These are phyloP conservation scores for Ammodytes dubius DNA, from an alignment of 2,113 vertebrate genomes.

Conservation along the genomic window DNA sequence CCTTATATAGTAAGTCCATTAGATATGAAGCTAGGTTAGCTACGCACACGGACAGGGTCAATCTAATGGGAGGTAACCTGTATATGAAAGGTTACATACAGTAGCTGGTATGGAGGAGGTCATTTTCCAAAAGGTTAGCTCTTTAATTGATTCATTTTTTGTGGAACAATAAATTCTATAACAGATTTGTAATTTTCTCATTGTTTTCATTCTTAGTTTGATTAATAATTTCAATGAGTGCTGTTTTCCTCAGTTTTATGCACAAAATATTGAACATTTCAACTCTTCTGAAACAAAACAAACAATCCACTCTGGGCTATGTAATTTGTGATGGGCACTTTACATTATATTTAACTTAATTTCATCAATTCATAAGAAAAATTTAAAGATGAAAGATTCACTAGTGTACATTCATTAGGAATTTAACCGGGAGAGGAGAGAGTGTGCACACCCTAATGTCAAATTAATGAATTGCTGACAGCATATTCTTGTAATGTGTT, in stretches of 20 bases:
- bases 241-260: not conserved
- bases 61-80: too few relatives aligned
- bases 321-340: not conserved
- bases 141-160: not conserved
- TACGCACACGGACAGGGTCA: not conserved
- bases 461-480: constrained; percentile 50
- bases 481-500: constrained; percentile 49
- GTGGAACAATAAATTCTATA: too few relatives aligned
- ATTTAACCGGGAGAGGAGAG: not conserved
- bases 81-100: too few relatives aligned
- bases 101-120: not conserved
- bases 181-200: too few relatives aligned
- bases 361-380: not conserved
- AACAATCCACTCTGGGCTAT: not conserved
- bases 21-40: not conserved
- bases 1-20: not conserved
- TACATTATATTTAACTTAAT: not conserved
- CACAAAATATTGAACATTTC: not conserved
- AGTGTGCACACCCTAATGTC: constrained; percentile 16
- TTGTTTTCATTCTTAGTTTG: too few relatives aligned
- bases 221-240: too few relatives aligned
- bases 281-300: not conserved
- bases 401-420: not conserved
- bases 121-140: not conserved
- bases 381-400: constrained; percentile 8